Base-by-base conservation (phyloP, 1,140 invertebrate species). In the Orius insidiosus region DNA sequence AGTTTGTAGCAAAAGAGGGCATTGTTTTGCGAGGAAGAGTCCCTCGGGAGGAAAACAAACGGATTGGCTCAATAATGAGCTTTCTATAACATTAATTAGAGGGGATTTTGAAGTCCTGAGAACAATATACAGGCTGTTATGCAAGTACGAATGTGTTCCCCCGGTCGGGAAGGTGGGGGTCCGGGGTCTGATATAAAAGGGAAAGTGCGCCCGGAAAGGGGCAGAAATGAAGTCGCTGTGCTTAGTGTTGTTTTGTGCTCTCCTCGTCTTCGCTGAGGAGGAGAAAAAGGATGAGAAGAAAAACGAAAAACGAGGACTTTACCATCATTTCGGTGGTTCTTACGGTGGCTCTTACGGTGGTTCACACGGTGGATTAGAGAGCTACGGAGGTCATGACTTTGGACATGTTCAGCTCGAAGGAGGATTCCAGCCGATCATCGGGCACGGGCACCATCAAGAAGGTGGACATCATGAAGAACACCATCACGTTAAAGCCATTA, bases 251-350 rank as follows among this genome's bases (percentile, higher is more conserved):
- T 43, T 18, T 24, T 8, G 16, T n/a, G 8, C 31, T 11, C n/a
- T 32, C 10, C 24, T 43, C 41, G 18, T 13, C 11, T 15, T 14
- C 24, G 45, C 33, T 18, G 35, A 46, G 15, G n/a, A n/a, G n/a
- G 44, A 45, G 13, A 33, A 45, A 45, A 35, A 34, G 33, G 14
- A 35, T 2, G 55, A 53, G 38, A 62, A 61, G 49, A 56, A 53
- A 34, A 45, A 41, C 13, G 45, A 52, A 5, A 48, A 48, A 30
- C 14, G 50, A 15, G 47, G 47, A 7, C 11, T 38, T 34, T 42
- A 43, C 24, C 14, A 11, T 36, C 19, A 31, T n/a, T 18, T 18
- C 10, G 7, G 14, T 24, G 41, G 31, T 8, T n/a, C 9, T 3
- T 43, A 43, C 41, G 41, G 41, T 11, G 41, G 41, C 2, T 18